Base-by-base conservation (phyloP, 2,888 invertebrate genomes). In the Macrophya alboannulata region DNA sequence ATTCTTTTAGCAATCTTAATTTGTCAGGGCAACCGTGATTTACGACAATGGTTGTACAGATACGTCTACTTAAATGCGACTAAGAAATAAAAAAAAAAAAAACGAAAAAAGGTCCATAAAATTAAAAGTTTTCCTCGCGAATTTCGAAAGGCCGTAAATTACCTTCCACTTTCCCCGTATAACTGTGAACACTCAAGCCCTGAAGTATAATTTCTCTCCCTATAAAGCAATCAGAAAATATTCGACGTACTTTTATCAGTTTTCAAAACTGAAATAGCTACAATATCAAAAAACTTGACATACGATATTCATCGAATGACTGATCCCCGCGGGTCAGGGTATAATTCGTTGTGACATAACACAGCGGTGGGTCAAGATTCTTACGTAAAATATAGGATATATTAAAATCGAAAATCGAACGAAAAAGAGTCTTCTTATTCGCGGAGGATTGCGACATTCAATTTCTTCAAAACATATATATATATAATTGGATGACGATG, bases 101-200 rank as follows among this genome's bases (percentile, higher is more conserved):
- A 31, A 31, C 31, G 1, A 31, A 31, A 31, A 31, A 31, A 31
- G 3, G n/a, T 40, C 55, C 8, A 55, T 72, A 72, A 72, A 72
- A 72, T 72, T 72, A n/a, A 72, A 40, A 72, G 43, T 25, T 72
- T 43, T 21, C 9, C n/a, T 40, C 43, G n/a, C 9, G 21, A 40
- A 17, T 72, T 40, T 72, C 8, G 1, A 43, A 72, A n/a, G 43
- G 43, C 17, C 43, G 10, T 72, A 72, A 37, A 72, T 72, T 40
- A 72, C 43, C n/a, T 9, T 43, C 71, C 71, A 17, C 40, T 72
- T 40, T n/a, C n/a, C 17, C 10, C 71, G 43, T 72, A 31, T n/a
- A 72, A 72, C 71, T n/a, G 40, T 6, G 71, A 71, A 71, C 9
- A 71, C 71, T 72, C n/a, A 17, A 72, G 71, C n/a, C 40, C 43